These are phyloP conservation scores for Eupithecia subfuscata DNA, from an alignment of 2,888 invertebrate genomes.

Conservation along the genomic window DNA sequence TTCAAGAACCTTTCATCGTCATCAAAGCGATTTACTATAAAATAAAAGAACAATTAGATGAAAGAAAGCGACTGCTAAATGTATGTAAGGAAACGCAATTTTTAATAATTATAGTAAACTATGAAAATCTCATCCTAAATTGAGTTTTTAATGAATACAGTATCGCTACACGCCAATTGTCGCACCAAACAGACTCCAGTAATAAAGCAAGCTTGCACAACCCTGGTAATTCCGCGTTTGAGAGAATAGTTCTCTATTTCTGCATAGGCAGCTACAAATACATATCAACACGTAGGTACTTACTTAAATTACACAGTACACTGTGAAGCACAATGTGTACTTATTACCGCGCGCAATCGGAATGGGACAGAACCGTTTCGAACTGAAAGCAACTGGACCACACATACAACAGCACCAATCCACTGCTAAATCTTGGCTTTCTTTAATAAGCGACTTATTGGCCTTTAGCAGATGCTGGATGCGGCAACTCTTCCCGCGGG, in stretches of 20 bases:
- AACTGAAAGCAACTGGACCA: background rate
- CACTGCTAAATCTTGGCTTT: background rate
- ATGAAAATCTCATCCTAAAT: too few species aligned
- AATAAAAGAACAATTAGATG: too few species aligned
- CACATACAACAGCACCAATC: background rate
- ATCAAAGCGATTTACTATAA: background rate
- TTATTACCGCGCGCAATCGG: background rate
- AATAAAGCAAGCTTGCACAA: slow-evolving; percentile 39
- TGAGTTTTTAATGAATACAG: background rate
- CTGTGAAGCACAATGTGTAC: background rate
- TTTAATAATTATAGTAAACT: background rate
- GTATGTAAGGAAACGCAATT: background rate
- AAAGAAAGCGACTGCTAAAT: background rate
- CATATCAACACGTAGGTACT: background rate
- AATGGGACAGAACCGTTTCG: background rate
- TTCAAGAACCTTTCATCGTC: background rate
- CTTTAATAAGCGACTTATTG: background rate
- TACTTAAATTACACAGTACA: background rate
- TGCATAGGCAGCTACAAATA: slow-evolving; percentile 9
- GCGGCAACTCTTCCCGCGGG: too few species aligned
- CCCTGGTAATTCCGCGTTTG: slow-evolving; percentile 38
- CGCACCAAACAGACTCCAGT: slow-evolving; percentile 20
- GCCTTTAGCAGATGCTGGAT: too few species aligned
- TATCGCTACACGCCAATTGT: background rate
- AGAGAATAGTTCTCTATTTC: slow-evolving; percentile 34